Evolutionary conservation across 2,113 vertebrate genomes (phyloP), one percentile per base, ranked within the genome.

Genomic region (Laticauda laticaudata): DNA sequence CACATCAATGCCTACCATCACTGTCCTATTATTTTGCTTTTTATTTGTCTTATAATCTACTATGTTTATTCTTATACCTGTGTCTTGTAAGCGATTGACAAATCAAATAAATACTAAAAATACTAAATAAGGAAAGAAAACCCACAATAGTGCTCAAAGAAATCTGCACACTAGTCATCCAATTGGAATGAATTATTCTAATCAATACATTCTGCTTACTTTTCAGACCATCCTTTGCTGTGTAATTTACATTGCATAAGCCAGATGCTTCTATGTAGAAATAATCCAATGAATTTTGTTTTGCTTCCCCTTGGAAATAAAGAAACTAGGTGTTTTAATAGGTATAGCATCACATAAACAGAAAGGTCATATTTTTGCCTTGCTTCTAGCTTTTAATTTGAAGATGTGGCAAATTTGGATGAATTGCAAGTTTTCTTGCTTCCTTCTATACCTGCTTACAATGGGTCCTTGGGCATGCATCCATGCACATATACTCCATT

Each of bases 331-430:
- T 91, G 55, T 89, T 55, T 81, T 75, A 88, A 9, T 20, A 93
- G 6, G 61, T 89, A 45, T 14, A 87, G 93, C 93, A 93, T 54
- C 45, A 86, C 2, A 61, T 4, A 26, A 93, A 56, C 8, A 12
- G 88, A 91, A 93, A 93, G 88, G 48, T 43, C 56, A 2, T 0
- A 14, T 89, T 4, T 91, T 91, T n/a, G 86, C 34, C 92, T 94
- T 90, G 61, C 45, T 45, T 91, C 48, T 94, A 92, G 61, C 1
- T 29, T 92, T 95, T 93, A 0, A 92, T 3, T 94, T 53, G 20
- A 86, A 94, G 26, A 54, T 81, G 1, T 51, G 39, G 75, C 75
- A 88, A 93, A 93, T 21, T 5, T 0, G 91, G 89, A 87, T 43
- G 0, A 0, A 34, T 93, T 94, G 43, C 23, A 54, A 39, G 2